Evolutionary conservation across 2,113 vertebrate species (phyloP).

Genomic region (Struthio camelus): DNA sequence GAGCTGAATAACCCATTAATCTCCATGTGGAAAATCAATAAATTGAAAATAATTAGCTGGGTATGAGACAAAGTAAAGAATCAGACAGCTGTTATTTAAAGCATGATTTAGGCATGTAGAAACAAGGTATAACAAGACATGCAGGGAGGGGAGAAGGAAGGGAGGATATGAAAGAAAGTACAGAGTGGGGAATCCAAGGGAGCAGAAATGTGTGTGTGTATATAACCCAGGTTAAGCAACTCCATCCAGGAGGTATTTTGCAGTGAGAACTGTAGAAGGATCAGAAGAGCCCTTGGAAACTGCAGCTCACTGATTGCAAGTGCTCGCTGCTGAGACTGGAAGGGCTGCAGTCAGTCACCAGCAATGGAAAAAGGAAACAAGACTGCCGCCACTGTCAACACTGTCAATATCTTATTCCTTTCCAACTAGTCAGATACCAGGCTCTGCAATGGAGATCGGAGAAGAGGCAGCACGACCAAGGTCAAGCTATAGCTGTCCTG

Average conservation of each 20-base stretch:
- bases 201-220: not conserved
- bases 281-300: not conserved
- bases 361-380: not conserved
- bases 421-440: not conserved
- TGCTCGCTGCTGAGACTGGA: not conserved
- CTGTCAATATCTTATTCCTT: not conserved
- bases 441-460: not conserved
- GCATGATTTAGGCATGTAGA: conserved; percentile 47
- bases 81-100: conserved; percentile 53
- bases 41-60: conserved; percentile 74
- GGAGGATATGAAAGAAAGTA: not conserved
- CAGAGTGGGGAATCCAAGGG: not conserved
- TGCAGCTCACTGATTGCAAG: not conserved
- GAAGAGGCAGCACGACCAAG: not conserved
- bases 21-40: conserved; percentile 69
- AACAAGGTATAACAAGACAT: conserved; percentile 40
- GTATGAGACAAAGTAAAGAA: conserved; percentile 51
- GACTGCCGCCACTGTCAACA: not conserved
- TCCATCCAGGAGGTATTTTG: not conserved
- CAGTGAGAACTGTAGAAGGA: not conserved
- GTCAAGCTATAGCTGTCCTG: not conserved
- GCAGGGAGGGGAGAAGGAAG: not conserved
- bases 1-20: conserved; percentile 69
- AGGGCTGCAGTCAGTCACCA: not conserved
- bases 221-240: not conserved